Conservation (phyloP, 2,113 vertebrate species). For the Arenaria interpres region DNA sequence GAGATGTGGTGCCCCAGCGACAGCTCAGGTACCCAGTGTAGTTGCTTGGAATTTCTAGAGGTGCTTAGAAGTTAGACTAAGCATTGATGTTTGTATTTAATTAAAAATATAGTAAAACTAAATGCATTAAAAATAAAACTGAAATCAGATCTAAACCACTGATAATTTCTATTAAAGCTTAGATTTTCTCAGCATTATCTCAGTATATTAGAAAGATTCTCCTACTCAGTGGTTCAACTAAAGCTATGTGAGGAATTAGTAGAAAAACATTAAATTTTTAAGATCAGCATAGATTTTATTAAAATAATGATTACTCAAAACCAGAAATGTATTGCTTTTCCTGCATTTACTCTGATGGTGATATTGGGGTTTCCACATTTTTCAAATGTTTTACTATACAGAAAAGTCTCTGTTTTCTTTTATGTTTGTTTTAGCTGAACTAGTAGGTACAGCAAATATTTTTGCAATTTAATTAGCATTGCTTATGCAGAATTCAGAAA, state of each 20-base stretch:
- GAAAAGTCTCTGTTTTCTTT: not conserved
- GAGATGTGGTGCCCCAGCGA: not conserved
- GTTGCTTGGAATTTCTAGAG: not conserved
- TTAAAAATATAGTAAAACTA: not conserved
- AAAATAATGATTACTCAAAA: not conserved
- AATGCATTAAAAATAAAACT: not conserved
- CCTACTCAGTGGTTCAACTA: not conserved
- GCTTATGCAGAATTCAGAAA: not conserved
- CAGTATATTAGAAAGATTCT: not conserved
- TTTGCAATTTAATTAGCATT: not conserved
- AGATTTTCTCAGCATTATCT: not conserved
- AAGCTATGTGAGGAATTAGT: not conserved
- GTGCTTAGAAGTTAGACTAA: not conserved
- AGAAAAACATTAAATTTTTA: not conserved
- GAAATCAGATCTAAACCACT: not conserved
- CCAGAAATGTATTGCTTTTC: not conserved
- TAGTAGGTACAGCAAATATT: not conserved
- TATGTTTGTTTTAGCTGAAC: not conserved
- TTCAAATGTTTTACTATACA: not conserved
- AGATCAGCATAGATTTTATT: not conserved
- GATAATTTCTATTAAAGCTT: not conserved
- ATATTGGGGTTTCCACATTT: not conserved
- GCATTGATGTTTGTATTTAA: not conserved
- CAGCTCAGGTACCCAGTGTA: not conserved
- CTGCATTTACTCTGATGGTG: not conserved